phyloP scores from a whole-genome alignment of 2,797 vertebrate species.

The Anabas testudineus region DNA sequence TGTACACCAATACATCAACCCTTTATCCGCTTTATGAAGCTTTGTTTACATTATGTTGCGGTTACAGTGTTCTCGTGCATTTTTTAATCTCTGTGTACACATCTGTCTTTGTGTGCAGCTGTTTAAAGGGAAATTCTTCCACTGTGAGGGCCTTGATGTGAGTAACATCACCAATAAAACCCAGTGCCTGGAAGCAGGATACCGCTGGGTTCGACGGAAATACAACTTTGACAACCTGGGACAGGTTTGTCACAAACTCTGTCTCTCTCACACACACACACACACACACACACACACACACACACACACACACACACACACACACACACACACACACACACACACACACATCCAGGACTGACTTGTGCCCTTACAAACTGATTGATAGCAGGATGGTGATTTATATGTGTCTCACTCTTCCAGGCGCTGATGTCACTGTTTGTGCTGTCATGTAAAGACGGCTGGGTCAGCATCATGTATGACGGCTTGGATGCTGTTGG shows the following conservation, averaged over 20 bases:
- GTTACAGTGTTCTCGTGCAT: constrained; percentile 27
- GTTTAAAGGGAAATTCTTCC: constrained; percentile 97
- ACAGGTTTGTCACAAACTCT: constrained; percentile 85
- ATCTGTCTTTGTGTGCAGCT: constrained; percentile 82
- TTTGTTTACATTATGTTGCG: constrained; percentile 37
- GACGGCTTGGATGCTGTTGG: constrained; percentile 93
- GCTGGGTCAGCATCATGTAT: constrained; percentile 99
- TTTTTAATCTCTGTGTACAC: constrained; percentile 30
- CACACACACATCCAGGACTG: constrained; percentile 16
- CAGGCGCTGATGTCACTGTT: constrained; percentile 97
- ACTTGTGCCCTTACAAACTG: constrained; percentile 28
- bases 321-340: constrained; percentile 12
- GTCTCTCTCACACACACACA: background rate
- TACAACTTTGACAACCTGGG: constrained; percentile 98
- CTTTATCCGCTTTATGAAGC: constrained; percentile 6
- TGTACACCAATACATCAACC: constrained; percentile 12
- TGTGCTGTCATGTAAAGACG: constrained; percentile 95
- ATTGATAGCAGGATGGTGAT: constrained; percentile 34
- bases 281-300: constrained; percentile 16
- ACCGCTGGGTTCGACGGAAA: constrained; percentile 92
- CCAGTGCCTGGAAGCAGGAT: constrained; percentile 87
- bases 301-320: constrained; percentile 12
- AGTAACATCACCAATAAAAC: constrained; percentile 92
- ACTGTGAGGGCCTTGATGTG: constrained; percentile 91
- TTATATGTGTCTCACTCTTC: constrained; percentile 26